Base-by-base conservation (phyloP, 37 sponge, comb jelly and placozoan genomes). In the Theonella swinhoei region DNA sequence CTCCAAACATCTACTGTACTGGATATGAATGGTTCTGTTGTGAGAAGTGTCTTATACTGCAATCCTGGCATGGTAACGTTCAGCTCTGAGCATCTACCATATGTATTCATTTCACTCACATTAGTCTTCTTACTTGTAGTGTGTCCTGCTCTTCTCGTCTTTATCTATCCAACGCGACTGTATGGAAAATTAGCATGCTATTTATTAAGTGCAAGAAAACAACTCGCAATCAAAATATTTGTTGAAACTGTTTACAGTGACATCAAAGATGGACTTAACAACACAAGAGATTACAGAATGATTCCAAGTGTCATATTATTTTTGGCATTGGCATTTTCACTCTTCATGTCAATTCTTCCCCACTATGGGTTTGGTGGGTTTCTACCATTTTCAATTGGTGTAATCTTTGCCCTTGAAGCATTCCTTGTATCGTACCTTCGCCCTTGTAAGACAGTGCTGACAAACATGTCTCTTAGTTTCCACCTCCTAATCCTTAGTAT, bases 201-300 rank as follows among this genome's bases (percentile, higher is more conserved):
- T 32, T 1, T 68, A 33, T 68, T 28, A 20, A 8, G 39, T 17
- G 11, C 19, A 9, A n/a, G 59, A 35, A 64, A 35, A 34, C 36
- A 36, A 20, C 38, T 31, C 7, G 68, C 66, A 9, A 8, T 79
- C 33, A 24, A 34, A 11, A 64, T 39, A 7, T 79, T 79, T 61
- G 64, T 79, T 63, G 80, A 79, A 22, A 61, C 80, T 35, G 37
- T 79, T 36, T 42, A 79, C 14, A 42, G 80, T 19, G 32, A 42
- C 42, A 65, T 61, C 80, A 79, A 64, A 29, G 68, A 65, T 64
- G 80, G 69, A 32, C 9, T 32, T 20, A 68, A 68, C 30, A 33
- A 41, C 5, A 79, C 80, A 64, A 7, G 68, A 1, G 80, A 79
- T 33, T 28, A 31, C 0, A 5, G 80, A 35, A 41, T 36, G 39